Percentiles rank a stretch among this genome's conserved stretches.
Conservation (phyloP, 2,797 vertebrate genomes). For the Phoebastria nigripes region DNA sequence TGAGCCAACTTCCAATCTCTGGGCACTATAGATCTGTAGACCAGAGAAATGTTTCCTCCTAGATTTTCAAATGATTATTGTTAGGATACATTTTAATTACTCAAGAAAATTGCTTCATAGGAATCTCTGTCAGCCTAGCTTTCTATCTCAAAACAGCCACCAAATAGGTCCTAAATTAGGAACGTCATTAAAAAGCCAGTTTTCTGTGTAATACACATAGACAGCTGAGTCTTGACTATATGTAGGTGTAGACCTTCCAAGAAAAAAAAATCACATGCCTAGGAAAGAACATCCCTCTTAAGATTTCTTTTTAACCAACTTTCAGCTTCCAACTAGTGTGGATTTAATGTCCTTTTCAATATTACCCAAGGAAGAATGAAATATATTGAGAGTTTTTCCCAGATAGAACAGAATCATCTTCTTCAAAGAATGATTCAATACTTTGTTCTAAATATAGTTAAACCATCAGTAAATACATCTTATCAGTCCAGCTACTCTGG, state of each 20-base stretch:
- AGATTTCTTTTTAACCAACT: background rate
- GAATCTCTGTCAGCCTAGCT: background rate
- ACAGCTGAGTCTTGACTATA: background rate
- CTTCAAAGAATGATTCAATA: background rate
- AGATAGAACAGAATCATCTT: background rate
- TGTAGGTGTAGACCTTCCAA: background rate
- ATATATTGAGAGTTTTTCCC: background rate
- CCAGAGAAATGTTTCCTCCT: background rate
- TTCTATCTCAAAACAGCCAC: background rate
- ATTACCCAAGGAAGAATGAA: background rate
- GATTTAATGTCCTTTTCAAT: background rate
- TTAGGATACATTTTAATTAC: background rate
- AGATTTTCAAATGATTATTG: background rate
- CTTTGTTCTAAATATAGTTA: background rate
- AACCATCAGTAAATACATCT: background rate
- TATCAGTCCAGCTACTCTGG: background rate
- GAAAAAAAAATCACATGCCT: background rate
- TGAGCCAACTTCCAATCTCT: background rate
- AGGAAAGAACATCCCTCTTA: background rate
- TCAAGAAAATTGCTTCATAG: background rate
- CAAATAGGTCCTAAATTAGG: background rate
- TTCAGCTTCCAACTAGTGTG: background rate
- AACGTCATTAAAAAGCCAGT: background rate
- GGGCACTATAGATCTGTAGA: background rate
- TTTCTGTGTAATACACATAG: background rate